Percentiles rank a stretch among this genome's conserved stretches.
These are phyloP conservation scores for Caenorhabditis macrosperma DNA, from an alignment of 2,888 invertebrate species.

Conservation along the genomic window DNA sequence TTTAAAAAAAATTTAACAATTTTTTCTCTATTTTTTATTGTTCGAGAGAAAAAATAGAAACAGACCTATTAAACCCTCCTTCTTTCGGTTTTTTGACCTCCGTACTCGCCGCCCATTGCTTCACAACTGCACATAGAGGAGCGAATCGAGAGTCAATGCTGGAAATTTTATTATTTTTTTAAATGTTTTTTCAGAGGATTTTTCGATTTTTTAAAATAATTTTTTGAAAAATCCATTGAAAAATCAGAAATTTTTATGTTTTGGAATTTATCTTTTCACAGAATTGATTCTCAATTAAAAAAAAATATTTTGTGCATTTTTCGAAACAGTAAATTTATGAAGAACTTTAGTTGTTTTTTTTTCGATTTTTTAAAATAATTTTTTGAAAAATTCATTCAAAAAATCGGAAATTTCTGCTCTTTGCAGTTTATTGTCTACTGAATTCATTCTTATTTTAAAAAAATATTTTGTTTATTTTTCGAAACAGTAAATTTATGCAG, in stretches of 20 bases:
- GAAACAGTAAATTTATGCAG: not conserved
- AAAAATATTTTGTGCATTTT: too few relatives aligned
- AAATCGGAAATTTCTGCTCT: too few relatives aligned
- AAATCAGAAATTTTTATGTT: too few relatives aligned
- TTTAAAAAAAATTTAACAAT: not conserved
- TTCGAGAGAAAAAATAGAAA: constrained; percentile 12
- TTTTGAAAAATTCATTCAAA: too few relatives aligned
- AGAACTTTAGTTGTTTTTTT: not conserved
- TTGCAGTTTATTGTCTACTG: too few relatives aligned
- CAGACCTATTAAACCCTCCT: constrained; percentile 65
- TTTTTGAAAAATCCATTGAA: too few relatives aligned
- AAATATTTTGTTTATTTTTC: not conserved
- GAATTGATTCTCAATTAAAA: too few relatives aligned
- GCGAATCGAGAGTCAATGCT: constrained; percentile 50
- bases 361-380: too few relatives aligned
- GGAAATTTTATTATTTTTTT: not conserved
- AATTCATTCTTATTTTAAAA: too few relatives aligned
- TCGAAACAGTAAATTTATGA: not conserved
- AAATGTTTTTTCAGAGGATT: not conserved
- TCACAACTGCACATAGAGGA: constrained; percentile 57
- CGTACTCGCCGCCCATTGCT: constrained; percentile 62
- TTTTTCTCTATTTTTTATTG: not conserved
- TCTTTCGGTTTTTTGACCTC: constrained; percentile 63
- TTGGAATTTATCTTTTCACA: too few relatives aligned
- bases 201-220: too few relatives aligned